Percentiles rank a stretch among this genome's conserved stretches.
Evolutionary conservation across 92 coral and sea anemone species (phyloP).

Genomic region (Palythoa grandiflora): DNA sequence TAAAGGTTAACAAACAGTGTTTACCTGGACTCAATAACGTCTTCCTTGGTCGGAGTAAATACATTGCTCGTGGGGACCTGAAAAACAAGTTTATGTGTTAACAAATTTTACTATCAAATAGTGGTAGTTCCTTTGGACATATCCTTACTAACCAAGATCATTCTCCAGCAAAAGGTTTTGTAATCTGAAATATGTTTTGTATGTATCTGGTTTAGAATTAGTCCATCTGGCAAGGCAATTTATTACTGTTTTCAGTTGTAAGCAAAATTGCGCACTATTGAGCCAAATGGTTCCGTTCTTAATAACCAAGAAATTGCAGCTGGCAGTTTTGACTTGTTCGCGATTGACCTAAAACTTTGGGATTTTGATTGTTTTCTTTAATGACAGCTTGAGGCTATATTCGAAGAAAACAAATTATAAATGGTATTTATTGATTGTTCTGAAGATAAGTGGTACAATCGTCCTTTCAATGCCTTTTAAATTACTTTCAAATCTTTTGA

Average conservation of each 20-base stretch:
- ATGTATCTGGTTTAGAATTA: no score
- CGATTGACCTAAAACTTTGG: background rate
- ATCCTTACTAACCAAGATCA: background rate
- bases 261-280: background rate
- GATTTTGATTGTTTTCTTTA: background rate
- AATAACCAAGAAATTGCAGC: background rate
- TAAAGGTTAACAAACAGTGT: background rate
- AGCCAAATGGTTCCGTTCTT: background rate
- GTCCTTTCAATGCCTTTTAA: background rate
- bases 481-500: background rate
- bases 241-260: background rate
- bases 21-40: conserved; percentile 25
- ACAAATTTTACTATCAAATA: background rate
- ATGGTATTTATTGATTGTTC: background rate
- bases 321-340: background rate
- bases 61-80: conserved; percentile 20
- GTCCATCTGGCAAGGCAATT: background rate
- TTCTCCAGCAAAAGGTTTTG: background rate
- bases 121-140: background rate
- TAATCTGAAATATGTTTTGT: background rate
- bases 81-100: background rate
- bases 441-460: background rate
- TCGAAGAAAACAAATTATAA: background rate
- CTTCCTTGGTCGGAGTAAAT: conserved; percentile 25
- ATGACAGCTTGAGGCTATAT: background rate